Evolutionary conservation across 2,888 invertebrate species (phyloP), one percentile per base, ranked within the genome.

Genomic region (Brassicogethes aeneus): DNA sequence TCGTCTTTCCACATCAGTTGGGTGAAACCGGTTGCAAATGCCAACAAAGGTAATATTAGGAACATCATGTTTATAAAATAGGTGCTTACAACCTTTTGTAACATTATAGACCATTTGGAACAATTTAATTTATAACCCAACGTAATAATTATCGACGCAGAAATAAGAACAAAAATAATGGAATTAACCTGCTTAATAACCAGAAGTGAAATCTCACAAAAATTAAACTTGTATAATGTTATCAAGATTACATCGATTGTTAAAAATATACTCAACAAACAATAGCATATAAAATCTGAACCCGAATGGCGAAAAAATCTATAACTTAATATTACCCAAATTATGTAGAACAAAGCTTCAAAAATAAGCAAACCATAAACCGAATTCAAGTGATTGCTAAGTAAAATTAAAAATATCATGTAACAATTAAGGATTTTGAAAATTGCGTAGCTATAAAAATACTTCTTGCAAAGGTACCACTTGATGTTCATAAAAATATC

Each of bases 71-170:
- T 15, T 12, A 37, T 7, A n/a, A 16, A 30, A 30, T 36, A 40
- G 8, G 35, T 40, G 17, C 15, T 29, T 15, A 35, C 34, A 15
- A 40, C 36, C 3, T 8, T 40, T 36, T 40, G 40, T 8, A 40
- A 12, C 40, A 40, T 40, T 3, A 40, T 8, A 2, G 40, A 34
- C 40, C 40, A 40, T n/a, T 40, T 36, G 10, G 40, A 16, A 10
- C 34, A 31, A 35, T 40, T 40, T 13, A 36, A 36, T 12, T 40
- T 35, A 15, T 40, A 40, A 10, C 40, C 40, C 3, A 31, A 23
- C 10, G 30, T 40, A 29, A 40, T 12, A 5, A 40, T 15, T 30
- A 40, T 16, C 10, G 34, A 16, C 7, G 31, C 16, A 8, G 40
- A 23, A 34, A 40, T 35, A 16, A 16, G 16, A 2, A 40, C 31